Evolutionary conservation across 2,797 vertebrate genomes (phyloP).

Genomic region (Mormyrus hasselquistii): DNA sequence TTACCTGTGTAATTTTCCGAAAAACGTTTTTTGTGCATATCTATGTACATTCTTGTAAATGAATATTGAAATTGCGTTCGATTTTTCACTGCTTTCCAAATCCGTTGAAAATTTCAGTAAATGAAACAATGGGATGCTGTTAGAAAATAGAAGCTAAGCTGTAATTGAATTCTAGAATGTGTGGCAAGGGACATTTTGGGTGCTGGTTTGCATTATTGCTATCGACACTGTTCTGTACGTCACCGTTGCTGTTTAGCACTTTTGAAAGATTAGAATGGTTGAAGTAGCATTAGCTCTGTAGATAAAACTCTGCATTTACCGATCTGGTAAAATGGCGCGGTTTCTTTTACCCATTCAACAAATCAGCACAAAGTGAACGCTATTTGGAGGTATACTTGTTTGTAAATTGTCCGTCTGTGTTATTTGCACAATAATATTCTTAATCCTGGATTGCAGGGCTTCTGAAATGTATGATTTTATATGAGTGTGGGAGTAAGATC

Average conservation of each 20-base stretch:
- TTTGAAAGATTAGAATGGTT: not conserved
- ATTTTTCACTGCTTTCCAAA: conserved; percentile 9
- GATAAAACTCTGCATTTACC: not conserved
- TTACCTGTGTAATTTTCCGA: conserved; percentile 5
- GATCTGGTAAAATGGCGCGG: not conserved
- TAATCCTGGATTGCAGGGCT: not conserved
- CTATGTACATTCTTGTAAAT: conserved; percentile 12
- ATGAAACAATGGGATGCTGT: not conserved
- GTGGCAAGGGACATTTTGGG: not conserved
- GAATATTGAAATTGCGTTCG: conserved; percentile 2
- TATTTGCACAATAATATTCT: not conserved
- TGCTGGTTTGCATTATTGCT: not conserved
- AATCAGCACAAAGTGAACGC: not conserved
- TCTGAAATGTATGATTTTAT: not conserved
- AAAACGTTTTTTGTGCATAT: not conserved
- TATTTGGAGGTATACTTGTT: not conserved
- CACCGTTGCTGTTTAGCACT: not conserved
- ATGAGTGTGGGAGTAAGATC: not conserved
- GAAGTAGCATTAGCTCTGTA: not conserved
- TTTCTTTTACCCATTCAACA: not conserved
- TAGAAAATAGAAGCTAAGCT: not conserved
- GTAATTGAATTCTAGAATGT: not conserved
- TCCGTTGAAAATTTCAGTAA: conserved; percentile 8
- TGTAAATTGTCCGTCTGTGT: not conserved
- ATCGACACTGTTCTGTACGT: not conserved